These are phyloP conservation scores for Sicus ferrugineus DNA, from an alignment of 2,888 invertebrate species.

Conservation along the genomic window DNA sequence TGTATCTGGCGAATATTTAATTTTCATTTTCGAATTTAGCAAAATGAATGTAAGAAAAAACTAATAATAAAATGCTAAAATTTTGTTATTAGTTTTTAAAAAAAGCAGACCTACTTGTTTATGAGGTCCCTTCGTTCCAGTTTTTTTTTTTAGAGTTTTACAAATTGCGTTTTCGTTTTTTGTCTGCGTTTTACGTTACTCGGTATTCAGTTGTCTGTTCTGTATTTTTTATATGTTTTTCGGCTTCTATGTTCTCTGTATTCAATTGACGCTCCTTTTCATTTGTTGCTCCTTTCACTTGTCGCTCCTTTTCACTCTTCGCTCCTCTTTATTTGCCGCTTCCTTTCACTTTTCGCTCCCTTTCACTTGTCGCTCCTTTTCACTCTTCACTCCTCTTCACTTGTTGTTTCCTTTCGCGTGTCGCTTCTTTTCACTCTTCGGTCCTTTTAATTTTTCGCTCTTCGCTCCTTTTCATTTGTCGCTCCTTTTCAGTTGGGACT, in stretches of 20 bases:
- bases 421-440: not conserved
- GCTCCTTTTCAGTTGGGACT: not conserved
- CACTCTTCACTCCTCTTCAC: not conserved
- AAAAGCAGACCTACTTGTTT: not conserved
- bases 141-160: not conserved
- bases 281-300: not conserved
- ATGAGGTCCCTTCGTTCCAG: not conserved
- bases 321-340: not conserved
- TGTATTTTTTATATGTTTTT: not conserved
- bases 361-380: not conserved
- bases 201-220: too few relatives aligned
- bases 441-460: not conserved
- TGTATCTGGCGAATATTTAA: not conserved
- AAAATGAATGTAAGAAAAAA: not conserved
- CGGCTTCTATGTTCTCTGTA: not conserved
- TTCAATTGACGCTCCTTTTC: not conserved
- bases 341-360: not conserved
- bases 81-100: not conserved
- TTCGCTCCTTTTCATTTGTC: not conserved
- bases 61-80: not conserved
- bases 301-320: not conserved
- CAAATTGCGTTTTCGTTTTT: not conserved
- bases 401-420: too few relatives aligned
- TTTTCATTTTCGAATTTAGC: too few relatives aligned
- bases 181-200: not conserved